These are phyloP conservation scores for Alloplasta piceator DNA, from an alignment of 2,888 invertebrate species.

Conservation along the genomic window DNA sequence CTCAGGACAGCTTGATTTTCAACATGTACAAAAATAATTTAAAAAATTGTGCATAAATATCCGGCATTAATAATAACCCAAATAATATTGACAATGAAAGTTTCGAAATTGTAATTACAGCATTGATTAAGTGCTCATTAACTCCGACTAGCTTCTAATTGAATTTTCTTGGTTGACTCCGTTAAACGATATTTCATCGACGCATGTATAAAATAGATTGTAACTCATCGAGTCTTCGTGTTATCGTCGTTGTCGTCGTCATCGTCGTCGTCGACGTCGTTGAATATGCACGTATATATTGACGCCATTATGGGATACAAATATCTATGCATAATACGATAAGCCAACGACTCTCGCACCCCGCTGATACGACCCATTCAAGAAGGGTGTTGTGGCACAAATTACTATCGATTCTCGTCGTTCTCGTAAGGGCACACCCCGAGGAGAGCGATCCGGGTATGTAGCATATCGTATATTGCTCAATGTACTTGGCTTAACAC, in stretches of 20 bases:
- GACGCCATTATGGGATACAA: conserved; percentile 44
- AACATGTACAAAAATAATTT: background rate
- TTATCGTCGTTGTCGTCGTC: conserved; percentile 3
- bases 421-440: background rate
- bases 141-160: too few species aligned
- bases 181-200: conserved; percentile 22
- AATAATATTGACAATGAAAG: background rate
- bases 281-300: conserved; percentile 3
- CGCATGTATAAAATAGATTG: conserved; percentile 9
- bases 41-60: background rate
- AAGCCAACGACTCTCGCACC: conserved; percentile 51
- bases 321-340: conserved; percentile 55
- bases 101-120: background rate
- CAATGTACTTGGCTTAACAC: conserved; percentile 31
- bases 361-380: conserved; percentile 44
- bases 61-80: background rate
- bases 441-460: conserved; percentile 15
- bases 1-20: conserved; percentile 29
- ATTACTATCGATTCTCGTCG: conserved; percentile 67
- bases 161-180: too few species aligned
- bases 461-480: conserved; percentile 3
- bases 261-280: conserved; percentile 13
- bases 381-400: conserved; percentile 63
- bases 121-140: too few species aligned
- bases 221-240: conserved; percentile 21